Conservation (phyloP, 2,113 vertebrate genomes). For the Sebastes fasciatus region DNA sequence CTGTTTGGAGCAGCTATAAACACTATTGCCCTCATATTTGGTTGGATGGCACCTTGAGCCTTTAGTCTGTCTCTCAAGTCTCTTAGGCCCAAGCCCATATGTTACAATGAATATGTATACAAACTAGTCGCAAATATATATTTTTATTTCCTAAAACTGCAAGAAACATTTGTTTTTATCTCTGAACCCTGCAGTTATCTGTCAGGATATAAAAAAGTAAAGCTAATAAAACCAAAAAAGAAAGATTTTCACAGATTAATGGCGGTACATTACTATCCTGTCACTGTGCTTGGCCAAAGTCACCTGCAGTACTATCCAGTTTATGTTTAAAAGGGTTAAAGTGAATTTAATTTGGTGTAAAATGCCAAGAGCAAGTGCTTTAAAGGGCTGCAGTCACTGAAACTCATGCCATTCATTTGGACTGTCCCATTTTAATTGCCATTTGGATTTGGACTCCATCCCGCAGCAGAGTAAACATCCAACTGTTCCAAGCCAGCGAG, state of each 20-base stretch:
- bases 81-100: neutral
- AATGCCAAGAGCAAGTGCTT: conserved; percentile 23
- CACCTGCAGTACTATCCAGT: neutral
- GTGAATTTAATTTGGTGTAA: conserved; percentile 36
- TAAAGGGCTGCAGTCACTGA: conserved; percentile 13
- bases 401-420: conserved; percentile 17
- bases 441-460: conserved; percentile 34
- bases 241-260: neutral
- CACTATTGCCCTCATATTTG: neutral
- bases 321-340: conserved; percentile 27
- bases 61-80: neutral
- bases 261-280: neutral
- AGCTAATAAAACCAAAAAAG: neutral
- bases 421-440: conserved; percentile 29
- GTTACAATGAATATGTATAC: neutral
- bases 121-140: neutral
- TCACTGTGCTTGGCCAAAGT: neutral
- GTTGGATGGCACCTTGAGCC: neutral
- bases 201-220: neutral
- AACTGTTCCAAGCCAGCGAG: conserved; percentile 21
- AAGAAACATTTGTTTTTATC: neutral
- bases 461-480: conserved; percentile 22
- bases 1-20: neutral
- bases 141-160: neutral
- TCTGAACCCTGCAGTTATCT: neutral